Evolutionary conservation across 2,888 invertebrate species (phyloP).

Genomic region (Erpobdella octoculata): DNA sequence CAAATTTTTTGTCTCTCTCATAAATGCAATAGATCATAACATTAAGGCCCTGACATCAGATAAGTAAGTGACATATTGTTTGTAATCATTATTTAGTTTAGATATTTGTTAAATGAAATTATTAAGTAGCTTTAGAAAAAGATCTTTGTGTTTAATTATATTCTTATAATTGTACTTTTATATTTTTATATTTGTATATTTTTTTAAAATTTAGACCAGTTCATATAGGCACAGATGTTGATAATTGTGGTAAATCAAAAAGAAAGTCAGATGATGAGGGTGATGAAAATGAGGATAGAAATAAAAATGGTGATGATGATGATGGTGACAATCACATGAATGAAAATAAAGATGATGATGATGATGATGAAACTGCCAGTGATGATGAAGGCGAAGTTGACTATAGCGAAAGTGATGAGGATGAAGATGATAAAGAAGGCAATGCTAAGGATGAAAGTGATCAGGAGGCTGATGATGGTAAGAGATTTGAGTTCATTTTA

Average conservation of each 20-base stretch:
- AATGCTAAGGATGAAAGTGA: conserved; percentile 14
- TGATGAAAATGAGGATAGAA: neutral
- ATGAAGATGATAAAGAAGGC: conserved; percentile 14
- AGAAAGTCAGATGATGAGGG: conserved; percentile 7
- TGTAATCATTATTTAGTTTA: no score
- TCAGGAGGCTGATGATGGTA: conserved; percentile 61
- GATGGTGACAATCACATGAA: conserved; percentile 48
- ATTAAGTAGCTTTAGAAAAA: no score
- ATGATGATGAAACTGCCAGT: conserved; percentile 62
- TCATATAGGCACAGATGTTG: neutral
- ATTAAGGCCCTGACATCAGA: neutral
- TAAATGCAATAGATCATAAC: conserved; percentile 15
- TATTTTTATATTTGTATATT: neutral
- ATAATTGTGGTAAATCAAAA: neutral
- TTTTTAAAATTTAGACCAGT: neutral
- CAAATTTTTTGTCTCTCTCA: conserved; percentile 43
- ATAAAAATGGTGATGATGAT: conserved; percentile 11
- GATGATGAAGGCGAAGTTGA: conserved; percentile 45
- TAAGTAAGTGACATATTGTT: no score
- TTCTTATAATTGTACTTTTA: neutral
- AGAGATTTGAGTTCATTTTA: no score
- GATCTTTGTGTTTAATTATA: neutral
- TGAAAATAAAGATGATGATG: conserved; percentile 57
- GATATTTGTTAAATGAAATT: no score
- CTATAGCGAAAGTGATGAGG: conserved; percentile 1